Evolutionary conservation across 2,888 invertebrate genomes (phyloP).

Genomic region (Aphidius colemani): DNA sequence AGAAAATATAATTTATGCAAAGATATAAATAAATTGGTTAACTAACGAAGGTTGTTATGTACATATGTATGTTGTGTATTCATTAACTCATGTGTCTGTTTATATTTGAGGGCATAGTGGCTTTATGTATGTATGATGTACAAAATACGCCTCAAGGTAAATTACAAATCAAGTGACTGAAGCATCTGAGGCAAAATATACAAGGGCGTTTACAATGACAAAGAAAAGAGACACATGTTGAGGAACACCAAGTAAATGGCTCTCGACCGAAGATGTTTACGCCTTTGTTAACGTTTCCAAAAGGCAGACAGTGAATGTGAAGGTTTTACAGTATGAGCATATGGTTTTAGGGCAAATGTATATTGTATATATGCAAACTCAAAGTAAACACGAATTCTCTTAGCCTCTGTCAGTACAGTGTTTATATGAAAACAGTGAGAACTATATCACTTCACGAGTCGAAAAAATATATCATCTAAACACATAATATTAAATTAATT

Average conservation of each 20-base stretch:
- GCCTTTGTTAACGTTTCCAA: constrained; percentile 47
- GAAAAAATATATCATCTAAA: too few relatives aligned
- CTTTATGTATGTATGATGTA: background rate
- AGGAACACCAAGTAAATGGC: constrained; percentile 40
- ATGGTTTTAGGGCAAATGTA: constrained; percentile 31
- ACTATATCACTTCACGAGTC: too few relatives aligned
- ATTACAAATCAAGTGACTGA: constrained; percentile 36
- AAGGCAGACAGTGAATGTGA: constrained; percentile 34
- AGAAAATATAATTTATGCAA: background rate
- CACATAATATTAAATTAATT: too few relatives aligned
- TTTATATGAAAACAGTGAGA: too few relatives aligned
- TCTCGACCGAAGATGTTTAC: constrained; percentile 53
- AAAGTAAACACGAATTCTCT: constrained; percentile 56
- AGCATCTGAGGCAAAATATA: constrained; percentile 18
- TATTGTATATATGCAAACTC: constrained; percentile 55
- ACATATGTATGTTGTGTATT: too few relatives aligned
- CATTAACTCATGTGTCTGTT: too few relatives aligned
- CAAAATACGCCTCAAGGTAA: constrained; percentile 18
- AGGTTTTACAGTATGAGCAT: background rate
- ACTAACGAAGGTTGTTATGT: too few relatives aligned
- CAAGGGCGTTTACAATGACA: constrained; percentile 21
- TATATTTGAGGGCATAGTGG: background rate
- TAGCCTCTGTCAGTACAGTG: constrained; percentile 40
- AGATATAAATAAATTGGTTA: background rate
- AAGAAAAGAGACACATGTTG: constrained; percentile 30